Evolutionary conservation across 2,797 vertebrate species (phyloP).

Genomic region (Coregonus ussuriensis): DNA sequence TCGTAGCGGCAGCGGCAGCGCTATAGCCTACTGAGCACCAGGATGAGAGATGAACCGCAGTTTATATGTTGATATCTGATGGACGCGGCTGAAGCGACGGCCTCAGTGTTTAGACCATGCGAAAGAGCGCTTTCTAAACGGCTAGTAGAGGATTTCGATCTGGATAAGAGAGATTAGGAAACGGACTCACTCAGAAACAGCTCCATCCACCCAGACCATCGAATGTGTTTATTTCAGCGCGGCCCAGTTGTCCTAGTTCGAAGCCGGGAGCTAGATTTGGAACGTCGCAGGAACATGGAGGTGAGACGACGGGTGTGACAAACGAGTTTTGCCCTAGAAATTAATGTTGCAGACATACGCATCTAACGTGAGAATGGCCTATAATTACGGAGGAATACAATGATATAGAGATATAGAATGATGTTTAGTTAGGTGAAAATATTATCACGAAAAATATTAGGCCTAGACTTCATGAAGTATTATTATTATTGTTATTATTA

Average conservation of each 20-base stretch:
- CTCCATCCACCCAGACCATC: conserved; percentile 33
- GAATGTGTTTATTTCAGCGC: conserved; percentile 45
- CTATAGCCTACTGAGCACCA: background rate
- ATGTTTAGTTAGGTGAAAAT: background rate
- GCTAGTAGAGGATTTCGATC: conserved; percentile 41
- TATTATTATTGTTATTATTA: background rate
- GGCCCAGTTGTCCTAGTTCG: conserved; percentile 51
- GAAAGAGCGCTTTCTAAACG: conserved; percentile 33
- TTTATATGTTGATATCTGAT: conserved; percentile 49
- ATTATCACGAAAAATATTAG: background rate
- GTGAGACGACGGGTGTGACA: conserved; percentile 53
- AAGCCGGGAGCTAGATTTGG: conserved; percentile 71
- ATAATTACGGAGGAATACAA: background rate
- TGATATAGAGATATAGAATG: background rate
- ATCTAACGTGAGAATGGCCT: background rate
- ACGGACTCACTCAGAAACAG: conserved; percentile 11
- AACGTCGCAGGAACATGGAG: conserved; percentile 59
- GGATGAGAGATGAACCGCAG: background rate
- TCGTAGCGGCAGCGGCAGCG: background rate
- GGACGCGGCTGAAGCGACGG: conserved; percentile 56
- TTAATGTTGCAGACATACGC: background rate
- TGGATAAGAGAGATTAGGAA: conserved; percentile 36
- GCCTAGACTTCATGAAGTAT: background rate
- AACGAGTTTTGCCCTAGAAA: background rate
- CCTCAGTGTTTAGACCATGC: conserved; percentile 41